Evolutionary conservation across 2,888 invertebrate species (phyloP).

Genomic region (Dolichopus griseipennis): DNA sequence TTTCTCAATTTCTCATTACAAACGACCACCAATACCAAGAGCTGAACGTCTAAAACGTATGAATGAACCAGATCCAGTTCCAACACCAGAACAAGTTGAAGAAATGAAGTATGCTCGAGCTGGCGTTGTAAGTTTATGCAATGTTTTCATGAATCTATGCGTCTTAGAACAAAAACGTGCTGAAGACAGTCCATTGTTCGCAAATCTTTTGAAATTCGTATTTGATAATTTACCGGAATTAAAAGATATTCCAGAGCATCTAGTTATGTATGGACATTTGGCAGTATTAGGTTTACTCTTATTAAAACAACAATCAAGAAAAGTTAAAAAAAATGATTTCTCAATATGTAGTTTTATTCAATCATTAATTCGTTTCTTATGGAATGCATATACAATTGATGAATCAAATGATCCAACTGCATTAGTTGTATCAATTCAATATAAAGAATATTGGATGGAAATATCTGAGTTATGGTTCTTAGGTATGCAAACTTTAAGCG

Average conservation of each 20-base stretch:
- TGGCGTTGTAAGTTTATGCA: constrained; percentile 81
- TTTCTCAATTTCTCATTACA: constrained; percentile 80
- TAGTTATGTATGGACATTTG: constrained; percentile 77
- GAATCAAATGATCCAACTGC: constrained; percentile 76
- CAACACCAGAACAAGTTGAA: constrained; percentile 63
- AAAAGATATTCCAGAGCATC: constrained; percentile 72
- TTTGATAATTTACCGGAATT: constrained; percentile 77
- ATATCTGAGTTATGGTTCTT: constrained; percentile 87
- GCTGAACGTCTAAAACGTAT: constrained; percentile 67
- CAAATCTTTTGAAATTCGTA: constrained; percentile 72
- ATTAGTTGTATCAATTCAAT: constrained; percentile 73
- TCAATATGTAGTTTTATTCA: constrained; percentile 83
- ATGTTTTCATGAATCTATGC: constrained; percentile 85
- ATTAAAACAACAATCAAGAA: constrained; percentile 72
- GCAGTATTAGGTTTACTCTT: constrained; percentile 73
- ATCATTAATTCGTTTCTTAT: constrained; percentile 79
- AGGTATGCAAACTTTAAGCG: constrained; percentile 87
- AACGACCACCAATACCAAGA: constrained; percentile 70
- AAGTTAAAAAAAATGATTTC: constrained; percentile 79
- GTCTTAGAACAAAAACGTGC: constrained; percentile 79
- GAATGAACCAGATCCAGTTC: constrained; percentile 65
- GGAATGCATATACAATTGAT: constrained; percentile 87
- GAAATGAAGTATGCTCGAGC: constrained; percentile 77
- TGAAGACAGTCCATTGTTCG: constrained; percentile 66
- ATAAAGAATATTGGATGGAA: constrained; percentile 83